Conservation (phyloP, 2,888 invertebrate genomes). For the Hedya salicella region DNA sequence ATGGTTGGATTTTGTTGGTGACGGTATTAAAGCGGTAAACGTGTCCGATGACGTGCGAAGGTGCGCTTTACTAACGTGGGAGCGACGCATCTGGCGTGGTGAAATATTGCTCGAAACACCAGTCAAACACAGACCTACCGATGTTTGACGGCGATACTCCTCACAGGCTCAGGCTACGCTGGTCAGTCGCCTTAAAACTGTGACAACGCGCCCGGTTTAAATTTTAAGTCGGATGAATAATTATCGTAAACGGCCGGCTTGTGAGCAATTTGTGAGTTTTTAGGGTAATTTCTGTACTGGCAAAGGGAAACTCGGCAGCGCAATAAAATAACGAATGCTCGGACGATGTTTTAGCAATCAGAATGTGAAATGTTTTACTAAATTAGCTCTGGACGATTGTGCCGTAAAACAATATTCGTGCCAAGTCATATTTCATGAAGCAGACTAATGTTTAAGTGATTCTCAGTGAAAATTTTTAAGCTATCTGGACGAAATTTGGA, state of each 20-base stretch:
- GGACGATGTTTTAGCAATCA: background rate
- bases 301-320: slow-evolving; percentile 1
- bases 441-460: background rate
- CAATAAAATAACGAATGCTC: background rate
- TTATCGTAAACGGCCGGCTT: slow-evolving; percentile 37
- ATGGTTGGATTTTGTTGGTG: slow-evolving; percentile 10
- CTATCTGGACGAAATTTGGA: too few relatives aligned
- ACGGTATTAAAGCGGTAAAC: background rate
- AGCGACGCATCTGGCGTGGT: slow-evolving; percentile 31
- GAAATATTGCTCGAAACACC: slow-evolving; percentile 30
- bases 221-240: slow-evolving; percentile 42
- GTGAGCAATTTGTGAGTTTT: slow-evolving; percentile 34
- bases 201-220: slow-evolving; percentile 37
- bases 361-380: background rate
- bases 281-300: slow-evolving; percentile 10
- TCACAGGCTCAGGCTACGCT: background rate
- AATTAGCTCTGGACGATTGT: background rate
- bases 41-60: slow-evolving; percentile 37
- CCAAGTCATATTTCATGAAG: background rate
- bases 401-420: background rate
- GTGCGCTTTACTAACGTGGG: slow-evolving; percentile 32
- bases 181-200: slow-evolving; percentile 24
- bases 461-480: too few relatives aligned
- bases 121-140: background rate
- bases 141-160: background rate